These are phyloP conservation scores for Clavelina lepadiformis DNA, from an alignment of 23 tunicate genomes.

Conservation along the genomic window DNA sequence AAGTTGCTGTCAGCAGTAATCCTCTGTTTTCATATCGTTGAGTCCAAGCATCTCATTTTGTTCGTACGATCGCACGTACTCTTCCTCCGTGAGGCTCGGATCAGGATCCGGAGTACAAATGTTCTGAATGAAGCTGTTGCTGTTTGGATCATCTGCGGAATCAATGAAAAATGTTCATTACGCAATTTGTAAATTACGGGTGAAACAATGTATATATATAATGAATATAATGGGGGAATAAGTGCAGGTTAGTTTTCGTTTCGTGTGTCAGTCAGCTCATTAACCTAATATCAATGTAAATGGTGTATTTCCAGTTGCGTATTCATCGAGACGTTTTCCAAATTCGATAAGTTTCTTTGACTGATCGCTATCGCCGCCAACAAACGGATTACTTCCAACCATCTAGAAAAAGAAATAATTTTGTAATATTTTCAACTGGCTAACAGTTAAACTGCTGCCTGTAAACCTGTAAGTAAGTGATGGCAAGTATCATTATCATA, in stretches of 20 bases:
- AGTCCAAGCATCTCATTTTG: slow-evolving; percentile 95
- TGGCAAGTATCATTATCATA: too few relatives aligned
- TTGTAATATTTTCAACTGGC: too few relatives aligned
- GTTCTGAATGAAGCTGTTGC: slow-evolving; percentile 75
- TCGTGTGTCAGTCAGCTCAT: too few relatives aligned
- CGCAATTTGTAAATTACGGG: not conserved
- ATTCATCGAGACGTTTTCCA: slow-evolving; percentile 29
- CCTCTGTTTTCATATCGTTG: slow-evolving; percentile 92
- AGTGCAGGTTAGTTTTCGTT: too few relatives aligned
- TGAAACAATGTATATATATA: too few relatives aligned
- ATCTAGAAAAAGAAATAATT: slow-evolving; percentile 29
- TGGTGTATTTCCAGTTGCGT: slow-evolving; percentile 27
- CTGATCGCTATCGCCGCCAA: slow-evolving; percentile 62
- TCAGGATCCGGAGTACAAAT: slow-evolving; percentile 84
- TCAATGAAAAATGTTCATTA: not conserved
- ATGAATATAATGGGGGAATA: too few relatives aligned
- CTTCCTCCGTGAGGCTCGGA: slow-evolving; percentile 51
- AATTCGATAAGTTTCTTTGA: slow-evolving; percentile 20
- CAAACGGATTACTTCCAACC: slow-evolving; percentile 70
- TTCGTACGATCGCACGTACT: slow-evolving; percentile 82
- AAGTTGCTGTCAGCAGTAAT: too few relatives aligned
- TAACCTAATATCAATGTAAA: slow-evolving; percentile 67
- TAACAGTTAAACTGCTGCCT: too few relatives aligned
- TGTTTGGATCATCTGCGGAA: slow-evolving; percentile 73
- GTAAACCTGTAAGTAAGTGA: too few relatives aligned